phyloP scores from a whole-genome alignment of 2,888 invertebrate genomes.

The Abrostola triplasia region DNA sequence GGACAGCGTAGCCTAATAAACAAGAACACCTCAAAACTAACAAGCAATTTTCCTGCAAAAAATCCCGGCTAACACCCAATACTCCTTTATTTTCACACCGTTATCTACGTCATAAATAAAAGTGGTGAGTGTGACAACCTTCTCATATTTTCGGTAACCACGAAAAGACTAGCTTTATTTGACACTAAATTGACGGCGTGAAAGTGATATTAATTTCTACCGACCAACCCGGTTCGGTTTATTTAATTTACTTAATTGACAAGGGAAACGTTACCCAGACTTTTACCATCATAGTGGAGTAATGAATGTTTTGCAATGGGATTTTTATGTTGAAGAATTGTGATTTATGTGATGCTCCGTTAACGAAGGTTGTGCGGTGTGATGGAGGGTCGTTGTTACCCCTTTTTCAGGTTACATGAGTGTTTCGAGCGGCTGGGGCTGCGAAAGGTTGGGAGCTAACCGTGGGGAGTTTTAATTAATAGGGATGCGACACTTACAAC shows the following conservation, averaged over 20 bases:
- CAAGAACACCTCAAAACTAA: background rate
- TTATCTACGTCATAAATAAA: slow-evolving; percentile 58
- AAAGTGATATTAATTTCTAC: slow-evolving; percentile 80
- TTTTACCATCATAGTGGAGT: slow-evolving; percentile 67
- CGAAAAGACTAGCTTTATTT: slow-evolving; percentile 50
- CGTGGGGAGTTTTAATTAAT: slow-evolving; percentile 52
- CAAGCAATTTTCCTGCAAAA: slow-evolving; percentile 27
- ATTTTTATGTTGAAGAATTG: slow-evolving; percentile 71
- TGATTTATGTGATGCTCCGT: slow-evolving; percentile 64
- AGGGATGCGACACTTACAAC: slow-evolving; percentile 29
- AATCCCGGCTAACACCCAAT: slow-evolving; percentile 37
- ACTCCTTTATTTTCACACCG: slow-evolving; percentile 45
- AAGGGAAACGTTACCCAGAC: slow-evolving; percentile 67
- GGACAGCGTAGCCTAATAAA: too few relatives aligned
- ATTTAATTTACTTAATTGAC: slow-evolving; percentile 85
- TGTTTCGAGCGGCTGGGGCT: slow-evolving; percentile 34
- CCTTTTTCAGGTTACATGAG: slow-evolving; percentile 48
- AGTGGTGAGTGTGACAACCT: slow-evolving; percentile 48
- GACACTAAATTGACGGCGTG: slow-evolving; percentile 67
- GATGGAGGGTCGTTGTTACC: slow-evolving; percentile 69
- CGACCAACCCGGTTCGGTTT: slow-evolving; percentile 72
- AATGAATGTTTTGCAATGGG: slow-evolving; percentile 70
- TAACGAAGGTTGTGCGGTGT: slow-evolving; percentile 71
- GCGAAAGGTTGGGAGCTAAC: slow-evolving; percentile 47
- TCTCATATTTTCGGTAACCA: slow-evolving; percentile 55